These are phyloP conservation scores for Dorcus hopei DNA, from an alignment of 2,888 invertebrate genomes.

Conservation along the genomic window DNA sequence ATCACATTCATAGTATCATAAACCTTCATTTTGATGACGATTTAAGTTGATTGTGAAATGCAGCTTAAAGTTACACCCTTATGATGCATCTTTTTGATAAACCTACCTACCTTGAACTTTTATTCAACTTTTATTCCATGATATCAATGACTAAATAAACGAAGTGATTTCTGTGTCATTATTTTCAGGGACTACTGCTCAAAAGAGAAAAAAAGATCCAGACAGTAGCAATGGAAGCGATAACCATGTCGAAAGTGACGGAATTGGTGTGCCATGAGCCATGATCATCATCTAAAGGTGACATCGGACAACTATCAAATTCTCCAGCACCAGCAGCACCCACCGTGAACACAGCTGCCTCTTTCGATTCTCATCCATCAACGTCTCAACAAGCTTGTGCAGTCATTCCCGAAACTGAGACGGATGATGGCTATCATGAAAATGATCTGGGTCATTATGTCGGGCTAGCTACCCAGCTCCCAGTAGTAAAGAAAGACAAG, in stretches of 20 bases:
- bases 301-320: conserved; percentile 1
- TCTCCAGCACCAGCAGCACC: not conserved
- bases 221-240: conserved; percentile 8
- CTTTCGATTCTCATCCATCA: not conserved
- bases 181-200: not conserved
- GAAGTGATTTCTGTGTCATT: not conserved
- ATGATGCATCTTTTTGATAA: too few species aligned
- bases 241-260: conserved; percentile 3
- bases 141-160: too few species aligned
- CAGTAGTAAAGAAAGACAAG: conserved; percentile 19
- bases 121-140: too few species aligned
- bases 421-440: conserved; percentile 17
- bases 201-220: conserved; percentile 5
- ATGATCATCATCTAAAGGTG: too few species aligned
- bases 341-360: not conserved
- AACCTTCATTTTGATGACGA: too few species aligned
- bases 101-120: too few species aligned
- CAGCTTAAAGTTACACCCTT: too few species aligned
- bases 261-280: not conserved
- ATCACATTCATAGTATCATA: too few species aligned
- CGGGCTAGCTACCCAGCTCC: conserved; percentile 7
- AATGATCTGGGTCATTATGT: conserved; percentile 25
- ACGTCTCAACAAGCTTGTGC: too few species aligned
- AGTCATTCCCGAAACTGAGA: not conserved
- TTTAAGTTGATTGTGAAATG: too few species aligned